phyloP scores from a whole-genome alignment of 2,797 vertebrate genomes.

The Xyrichtys novacula region DNA sequence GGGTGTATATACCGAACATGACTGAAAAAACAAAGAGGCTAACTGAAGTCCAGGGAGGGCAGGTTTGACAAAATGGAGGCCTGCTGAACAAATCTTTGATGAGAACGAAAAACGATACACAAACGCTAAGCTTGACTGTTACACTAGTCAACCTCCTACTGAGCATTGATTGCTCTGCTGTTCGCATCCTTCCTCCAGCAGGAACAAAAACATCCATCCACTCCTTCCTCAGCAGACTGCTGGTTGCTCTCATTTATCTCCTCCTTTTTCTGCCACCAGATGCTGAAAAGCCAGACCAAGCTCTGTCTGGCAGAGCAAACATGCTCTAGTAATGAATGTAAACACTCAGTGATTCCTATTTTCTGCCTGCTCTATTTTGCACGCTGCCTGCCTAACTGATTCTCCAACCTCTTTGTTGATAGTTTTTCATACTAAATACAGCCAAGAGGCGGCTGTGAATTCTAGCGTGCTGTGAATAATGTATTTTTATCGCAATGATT shows the following conservation, averaged over 20 bases:
- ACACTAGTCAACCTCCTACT: conserved; percentile 18
- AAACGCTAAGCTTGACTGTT: conserved; percentile 40
- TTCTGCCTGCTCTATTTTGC: conserved; percentile 16
- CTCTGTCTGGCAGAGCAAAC: conserved; percentile 17
- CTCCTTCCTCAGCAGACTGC: conserved; percentile 18
- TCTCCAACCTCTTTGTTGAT: conserved; percentile 19
- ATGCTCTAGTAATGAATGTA: conserved; percentile 33
- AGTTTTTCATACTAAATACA: conserved; percentile 25
- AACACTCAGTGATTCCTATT: conserved; percentile 13
- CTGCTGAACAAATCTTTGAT: conserved; percentile 25
- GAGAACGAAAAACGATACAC: conserved; percentile 21
- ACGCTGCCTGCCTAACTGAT: conserved; percentile 19
- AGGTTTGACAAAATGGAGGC: neutral
- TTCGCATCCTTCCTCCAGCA: conserved; percentile 54
- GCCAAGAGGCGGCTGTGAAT: conserved; percentile 16
- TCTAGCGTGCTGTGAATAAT: conserved; percentile 10
- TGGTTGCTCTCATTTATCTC: conserved; percentile 33
- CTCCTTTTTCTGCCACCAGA: conserved; percentile 31
- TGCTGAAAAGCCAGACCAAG: conserved; percentile 17
- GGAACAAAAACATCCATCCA: conserved; percentile 57
- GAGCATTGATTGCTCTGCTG: conserved; percentile 58
- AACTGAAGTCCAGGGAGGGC: neutral
- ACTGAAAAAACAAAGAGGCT: conserved; percentile 10
- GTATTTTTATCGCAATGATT: conserved; percentile 13
- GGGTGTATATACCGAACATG: neutral